Evolutionary conservation across 2,797 vertebrate genomes (phyloP).

Genomic region (Poeciliopsis turneri): DNA sequence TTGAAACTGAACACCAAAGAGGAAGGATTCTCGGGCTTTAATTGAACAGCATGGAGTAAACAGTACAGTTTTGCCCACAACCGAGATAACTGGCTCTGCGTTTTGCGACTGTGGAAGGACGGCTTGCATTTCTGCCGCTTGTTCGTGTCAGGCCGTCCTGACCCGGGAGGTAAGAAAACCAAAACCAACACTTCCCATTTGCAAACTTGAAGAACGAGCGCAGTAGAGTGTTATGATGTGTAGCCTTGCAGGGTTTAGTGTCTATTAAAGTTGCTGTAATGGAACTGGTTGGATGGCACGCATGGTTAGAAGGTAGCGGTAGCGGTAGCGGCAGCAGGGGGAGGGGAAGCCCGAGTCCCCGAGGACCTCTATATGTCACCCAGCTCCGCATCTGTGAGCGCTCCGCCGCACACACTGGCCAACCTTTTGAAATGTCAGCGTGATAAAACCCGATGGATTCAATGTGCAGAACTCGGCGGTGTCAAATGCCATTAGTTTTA

Average conservation of each 20-base stretch:
- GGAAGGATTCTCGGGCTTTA: constrained; percentile 64
- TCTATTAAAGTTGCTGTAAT: constrained; percentile 68
- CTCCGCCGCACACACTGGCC: constrained; percentile 58
- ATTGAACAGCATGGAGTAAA: constrained; percentile 65
- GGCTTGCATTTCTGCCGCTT: constrained; percentile 52
- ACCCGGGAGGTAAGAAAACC: constrained; percentile 40
- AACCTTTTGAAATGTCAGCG: constrained; percentile 85
- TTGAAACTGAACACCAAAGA: constrained; percentile 72
- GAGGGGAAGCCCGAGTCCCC: constrained; percentile 62
- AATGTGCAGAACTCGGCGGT: constrained; percentile 70
- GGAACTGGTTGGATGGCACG: constrained; percentile 39
- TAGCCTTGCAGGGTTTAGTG: constrained; percentile 61
- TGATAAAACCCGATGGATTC: constrained; percentile 78
- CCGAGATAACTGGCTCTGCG: constrained; percentile 61
- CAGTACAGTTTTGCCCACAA: constrained; percentile 51
- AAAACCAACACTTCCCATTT: constrained; percentile 39
- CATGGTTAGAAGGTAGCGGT: not conserved
- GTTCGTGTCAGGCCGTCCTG: constrained; percentile 24
- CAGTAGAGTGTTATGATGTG: constrained; percentile 62
- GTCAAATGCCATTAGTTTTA: constrained; percentile 84
- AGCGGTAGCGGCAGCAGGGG: too few species aligned
- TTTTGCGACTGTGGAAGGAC: constrained; percentile 28
- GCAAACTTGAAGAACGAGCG: constrained; percentile 33
- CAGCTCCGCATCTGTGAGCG: constrained; percentile 61
- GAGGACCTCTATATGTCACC: constrained; percentile 71